Base-by-base conservation (phyloP, 2,113 vertebrate genomes). In the Ceratotherium simum region DNA sequence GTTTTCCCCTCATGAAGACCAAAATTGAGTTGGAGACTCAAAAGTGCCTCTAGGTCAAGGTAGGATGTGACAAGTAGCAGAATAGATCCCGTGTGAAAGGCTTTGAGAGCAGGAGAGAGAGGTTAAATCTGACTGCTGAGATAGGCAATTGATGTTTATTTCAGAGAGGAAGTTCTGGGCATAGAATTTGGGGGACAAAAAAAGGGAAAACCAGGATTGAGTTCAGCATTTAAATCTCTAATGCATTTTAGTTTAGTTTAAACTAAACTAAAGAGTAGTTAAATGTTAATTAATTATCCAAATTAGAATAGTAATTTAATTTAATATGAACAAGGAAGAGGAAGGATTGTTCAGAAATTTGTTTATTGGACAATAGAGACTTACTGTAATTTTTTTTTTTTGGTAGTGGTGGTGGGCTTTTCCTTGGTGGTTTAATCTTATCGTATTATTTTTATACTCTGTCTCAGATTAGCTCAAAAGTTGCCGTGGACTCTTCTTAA, bases 221-320 rank as follows among this genome's bases (percentile, higher is more conserved):
- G 60, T 81, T 97, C 27, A 84, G 69, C n/a, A 72, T 73, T 96
- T 14, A 86, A 92, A 70, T 90, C 84, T 80, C 6, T 13, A 83
- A 78, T 48, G 70, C 20, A 70, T 56, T 97, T 97, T 97, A 79
- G n/a, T n/a, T n/a, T n/a, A n/a, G n/a, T n/a, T n/a, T n/a, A n/a
- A n/a, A n/a, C n/a, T n/a, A n/a, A n/a, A n/a, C n/a, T n/a, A n/a
- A n/a, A 75, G 58, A 80, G 51, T 88, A 81, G 51, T 96, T 90
- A 93, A 94, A 64, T 92, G 54, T 93, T 85, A 83, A 79, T 93
- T 81, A 92, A 92, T 56, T 18, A 60, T 84, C 58, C 75, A 65
- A 90, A 87, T 95, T 97, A 90, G 83, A 91, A 70, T 73, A 73
- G 39, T 94, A 84, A 94, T 92, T 93, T 76, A 62, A 93, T 95